phyloP scores from a whole-genome alignment of 2,113 vertebrate genomes.

The Aythya baeri region DNA sequence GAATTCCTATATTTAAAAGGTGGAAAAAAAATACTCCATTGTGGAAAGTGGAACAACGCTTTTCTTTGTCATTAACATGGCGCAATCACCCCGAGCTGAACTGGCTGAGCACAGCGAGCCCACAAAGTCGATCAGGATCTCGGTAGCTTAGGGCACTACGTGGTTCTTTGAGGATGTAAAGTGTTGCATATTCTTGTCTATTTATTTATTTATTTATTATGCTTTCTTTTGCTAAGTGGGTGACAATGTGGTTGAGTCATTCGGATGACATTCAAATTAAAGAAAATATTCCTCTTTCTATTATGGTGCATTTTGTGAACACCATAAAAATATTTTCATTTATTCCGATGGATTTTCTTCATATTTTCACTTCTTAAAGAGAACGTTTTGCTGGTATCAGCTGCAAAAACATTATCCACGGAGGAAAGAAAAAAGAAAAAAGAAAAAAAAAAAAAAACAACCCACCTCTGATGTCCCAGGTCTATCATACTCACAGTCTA shows the following conservation, averaged over 20 bases:
- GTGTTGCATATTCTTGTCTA: conserved; percentile 52
- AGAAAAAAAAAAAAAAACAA: too few relatives aligned
- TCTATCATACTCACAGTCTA: conserved; percentile 9
- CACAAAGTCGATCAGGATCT: background rate
- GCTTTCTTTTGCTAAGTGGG: conserved; percentile 42
- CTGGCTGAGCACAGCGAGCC: conserved; percentile 33
- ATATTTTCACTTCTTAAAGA: background rate
- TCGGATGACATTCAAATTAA: conserved; percentile 33
- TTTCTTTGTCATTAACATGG: conserved; percentile 28
- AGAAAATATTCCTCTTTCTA: conserved; percentile 64
- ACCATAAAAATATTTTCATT: conserved; percentile 48
- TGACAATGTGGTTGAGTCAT: conserved; percentile 51
- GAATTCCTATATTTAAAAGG: conserved; percentile 71
- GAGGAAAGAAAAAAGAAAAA: background rate
- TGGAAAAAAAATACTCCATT: background rate
- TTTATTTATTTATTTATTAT: conserved; percentile 70
- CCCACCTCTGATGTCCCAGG: conserved; percentile 29
- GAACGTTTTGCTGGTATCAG: conserved; percentile 27
- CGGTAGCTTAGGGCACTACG: conserved; percentile 40
- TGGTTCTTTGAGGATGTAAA: conserved; percentile 61
- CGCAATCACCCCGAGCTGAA: background rate
- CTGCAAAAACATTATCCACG: background rate
- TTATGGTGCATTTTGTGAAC: conserved; percentile 63
- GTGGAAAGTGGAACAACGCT: conserved; percentile 49
- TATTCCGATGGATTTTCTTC: conserved; percentile 38